These are phyloP conservation scores for Bombus soroeensis DNA, from an alignment of 1,140 invertebrate genomes.

Conservation along the genomic window DNA sequence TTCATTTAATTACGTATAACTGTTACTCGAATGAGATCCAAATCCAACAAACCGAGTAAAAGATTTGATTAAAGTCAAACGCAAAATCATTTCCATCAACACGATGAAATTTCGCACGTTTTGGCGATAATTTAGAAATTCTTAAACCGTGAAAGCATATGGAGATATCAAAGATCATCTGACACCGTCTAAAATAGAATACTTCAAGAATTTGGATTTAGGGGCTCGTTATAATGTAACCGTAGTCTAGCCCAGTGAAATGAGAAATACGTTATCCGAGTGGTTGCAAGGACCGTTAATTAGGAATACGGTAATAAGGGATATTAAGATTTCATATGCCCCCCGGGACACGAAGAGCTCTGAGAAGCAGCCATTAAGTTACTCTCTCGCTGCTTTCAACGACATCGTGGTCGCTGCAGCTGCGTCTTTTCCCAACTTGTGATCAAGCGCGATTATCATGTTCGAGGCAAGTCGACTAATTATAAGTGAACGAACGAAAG, in stretches of 20 bases:
- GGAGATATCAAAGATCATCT: constrained; percentile 30
- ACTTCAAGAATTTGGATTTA: constrained; percentile 52
- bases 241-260: constrained; percentile 47
- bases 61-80: neutral
- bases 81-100: neutral
- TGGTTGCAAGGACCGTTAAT: constrained; percentile 62
- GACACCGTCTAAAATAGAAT: constrained; percentile 23
- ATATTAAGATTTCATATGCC: constrained; percentile 71
- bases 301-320: constrained; percentile 66
- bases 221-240: constrained; percentile 60
- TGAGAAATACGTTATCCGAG: constrained; percentile 67
- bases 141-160: neutral
- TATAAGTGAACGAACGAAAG: neutral
- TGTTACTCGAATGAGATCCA: neutral
- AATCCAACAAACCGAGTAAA: neutral
- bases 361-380: constrained; percentile 65
- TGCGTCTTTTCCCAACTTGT: constrained; percentile 20
- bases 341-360: constrained; percentile 29
- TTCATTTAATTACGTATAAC: neutral
- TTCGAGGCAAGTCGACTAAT: neutral
- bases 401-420: constrained; percentile 18
- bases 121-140: neutral
- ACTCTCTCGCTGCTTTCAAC: constrained; percentile 31
- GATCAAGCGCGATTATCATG: constrained; percentile 14
- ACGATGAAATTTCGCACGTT: neutral